A percentile compares a stretch with the other conserved stretches of the same genome.
Evolutionary conservation across 2,888 invertebrate species (phyloP).

Genomic region (Thera britannica): DNA sequence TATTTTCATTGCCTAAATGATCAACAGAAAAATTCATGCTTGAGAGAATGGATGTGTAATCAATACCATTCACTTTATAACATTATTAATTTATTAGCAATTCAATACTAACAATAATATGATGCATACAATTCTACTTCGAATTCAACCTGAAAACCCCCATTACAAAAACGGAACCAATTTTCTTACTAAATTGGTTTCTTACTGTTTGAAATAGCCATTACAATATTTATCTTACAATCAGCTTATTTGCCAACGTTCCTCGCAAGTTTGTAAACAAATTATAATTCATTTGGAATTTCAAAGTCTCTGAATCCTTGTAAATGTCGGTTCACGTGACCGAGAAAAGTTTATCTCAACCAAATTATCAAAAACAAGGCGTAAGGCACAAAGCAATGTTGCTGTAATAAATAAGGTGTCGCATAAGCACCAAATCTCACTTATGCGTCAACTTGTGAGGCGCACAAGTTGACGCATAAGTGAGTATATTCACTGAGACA

Average conservation of each 20-base stretch:
- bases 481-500: constrained; percentile 36
- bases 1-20: not conserved
- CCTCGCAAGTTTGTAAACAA: constrained; percentile 10
- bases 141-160: not conserved
- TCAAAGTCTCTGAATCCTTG: not conserved
- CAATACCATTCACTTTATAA: not conserved
- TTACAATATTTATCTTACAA: constrained; percentile 2
- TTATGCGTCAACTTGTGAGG: no score
- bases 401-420: constrained; percentile 14
- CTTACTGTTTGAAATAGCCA: not conserved
- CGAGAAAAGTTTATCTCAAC: constrained; percentile 11
- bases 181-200: not conserved
- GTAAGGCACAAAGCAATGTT: constrained; percentile 8
- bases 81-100: not conserved
- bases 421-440: no score
- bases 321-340: constrained; percentile 8
- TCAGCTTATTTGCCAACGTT: constrained; percentile 15
- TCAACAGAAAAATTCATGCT: not conserved
- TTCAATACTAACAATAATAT: not conserved
- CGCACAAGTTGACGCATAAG: constrained; percentile 16
- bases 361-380: constrained; percentile 14
- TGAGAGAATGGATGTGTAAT: not conserved
- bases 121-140: not conserved
- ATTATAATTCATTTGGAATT: constrained; percentile 17
- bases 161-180: not conserved